A percentile compares a stretch with the other conserved stretches of the same genome.
Conservation (phyloP, 1,140 invertebrate species). For the Drosophila lacteicornis region DNA sequence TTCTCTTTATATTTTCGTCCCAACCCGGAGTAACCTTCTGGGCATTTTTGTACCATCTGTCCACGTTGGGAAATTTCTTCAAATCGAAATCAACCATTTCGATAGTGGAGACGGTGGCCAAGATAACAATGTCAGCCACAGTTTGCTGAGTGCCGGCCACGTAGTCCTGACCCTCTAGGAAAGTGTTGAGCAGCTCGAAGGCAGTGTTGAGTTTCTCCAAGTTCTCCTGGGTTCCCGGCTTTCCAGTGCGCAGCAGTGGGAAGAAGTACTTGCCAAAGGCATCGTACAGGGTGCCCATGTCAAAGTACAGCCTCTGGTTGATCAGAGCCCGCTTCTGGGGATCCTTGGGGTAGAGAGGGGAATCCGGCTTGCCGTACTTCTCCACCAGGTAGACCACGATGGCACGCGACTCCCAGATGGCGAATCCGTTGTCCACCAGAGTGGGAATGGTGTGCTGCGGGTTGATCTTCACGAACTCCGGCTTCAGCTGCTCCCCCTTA, state of each 20-base stretch:
- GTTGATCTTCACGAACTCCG: constrained; percentile 86
- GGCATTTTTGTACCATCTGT: constrained; percentile 89
- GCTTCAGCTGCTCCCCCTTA: constrained; percentile 88
- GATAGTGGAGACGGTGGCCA: constrained; percentile 87
- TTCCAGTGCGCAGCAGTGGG: constrained; percentile 88
- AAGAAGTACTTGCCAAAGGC: constrained; percentile 88
- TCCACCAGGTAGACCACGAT: constrained; percentile 68
- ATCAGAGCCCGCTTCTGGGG: constrained; percentile 87
- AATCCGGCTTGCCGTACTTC: constrained; percentile 77
- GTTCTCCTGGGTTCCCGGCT: constrained; percentile 87
- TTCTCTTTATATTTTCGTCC: constrained; percentile 87
- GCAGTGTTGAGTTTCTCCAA: constrained; percentile 87
- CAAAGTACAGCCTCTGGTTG: constrained; percentile 90
- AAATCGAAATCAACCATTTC: constrained; percentile 89
- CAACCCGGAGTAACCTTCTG: constrained; percentile 89
- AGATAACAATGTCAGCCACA: constrained; percentile 89
- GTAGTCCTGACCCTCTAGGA: constrained; percentile 88
- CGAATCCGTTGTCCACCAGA: constrained; percentile 55
- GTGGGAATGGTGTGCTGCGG: constrained; percentile 79
- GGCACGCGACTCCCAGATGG: constrained; percentile 64
- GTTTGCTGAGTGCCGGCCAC: constrained; percentile 89
- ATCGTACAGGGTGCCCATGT: constrained; percentile 88
- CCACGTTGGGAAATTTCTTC: constrained; percentile 88
- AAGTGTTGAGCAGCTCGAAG: constrained; percentile 87
- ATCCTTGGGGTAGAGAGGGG: constrained; percentile 87